A percentile compares a stretch with the other conserved stretches of the same genome.
phyloP scores from a whole-genome alignment of 2,113 vertebrate genomes.

The Odontophorus gujanensis region DNA sequence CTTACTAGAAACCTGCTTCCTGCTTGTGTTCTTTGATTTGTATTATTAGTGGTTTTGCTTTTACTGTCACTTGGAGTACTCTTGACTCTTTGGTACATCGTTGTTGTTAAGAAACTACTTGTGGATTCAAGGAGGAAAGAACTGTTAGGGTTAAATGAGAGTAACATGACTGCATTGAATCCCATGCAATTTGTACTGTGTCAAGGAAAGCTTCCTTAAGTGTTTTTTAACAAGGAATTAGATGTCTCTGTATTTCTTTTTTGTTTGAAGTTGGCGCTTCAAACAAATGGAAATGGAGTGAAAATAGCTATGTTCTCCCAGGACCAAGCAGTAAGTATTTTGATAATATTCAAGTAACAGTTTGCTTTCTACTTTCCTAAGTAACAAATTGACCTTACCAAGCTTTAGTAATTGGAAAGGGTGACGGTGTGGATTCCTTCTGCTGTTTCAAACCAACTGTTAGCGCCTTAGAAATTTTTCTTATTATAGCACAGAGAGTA shows the following conservation, averaged over 20 bases:
- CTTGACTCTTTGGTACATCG: neutral
- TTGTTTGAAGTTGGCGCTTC: neutral
- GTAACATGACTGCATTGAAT: neutral
- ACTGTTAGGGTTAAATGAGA: constrained; percentile 18
- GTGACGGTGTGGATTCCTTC: neutral
- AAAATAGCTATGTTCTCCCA: neutral
- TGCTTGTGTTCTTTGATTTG: neutral
- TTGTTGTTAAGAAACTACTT: constrained; percentile 13
- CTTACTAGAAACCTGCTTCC: neutral
- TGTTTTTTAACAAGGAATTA: neutral
- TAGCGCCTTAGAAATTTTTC: neutral
- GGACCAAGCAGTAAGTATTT: neutral
- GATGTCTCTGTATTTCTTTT: neutral
- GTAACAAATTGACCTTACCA: neutral
- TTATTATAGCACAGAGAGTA: neutral
- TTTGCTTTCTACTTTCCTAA: neutral
- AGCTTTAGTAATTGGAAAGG: neutral
- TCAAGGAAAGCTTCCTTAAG: neutral
- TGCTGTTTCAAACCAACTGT: neutral
- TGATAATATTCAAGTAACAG: neutral
- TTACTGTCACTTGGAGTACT: neutral
- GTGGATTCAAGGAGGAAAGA: constrained; percentile 6
- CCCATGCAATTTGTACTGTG: neutral
- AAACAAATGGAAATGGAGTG: neutral
- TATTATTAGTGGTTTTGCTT: neutral